These are phyloP conservation scores for Drosophila ustulata DNA, from an alignment of 2,888 invertebrate species.

Conservation along the genomic window DNA sequence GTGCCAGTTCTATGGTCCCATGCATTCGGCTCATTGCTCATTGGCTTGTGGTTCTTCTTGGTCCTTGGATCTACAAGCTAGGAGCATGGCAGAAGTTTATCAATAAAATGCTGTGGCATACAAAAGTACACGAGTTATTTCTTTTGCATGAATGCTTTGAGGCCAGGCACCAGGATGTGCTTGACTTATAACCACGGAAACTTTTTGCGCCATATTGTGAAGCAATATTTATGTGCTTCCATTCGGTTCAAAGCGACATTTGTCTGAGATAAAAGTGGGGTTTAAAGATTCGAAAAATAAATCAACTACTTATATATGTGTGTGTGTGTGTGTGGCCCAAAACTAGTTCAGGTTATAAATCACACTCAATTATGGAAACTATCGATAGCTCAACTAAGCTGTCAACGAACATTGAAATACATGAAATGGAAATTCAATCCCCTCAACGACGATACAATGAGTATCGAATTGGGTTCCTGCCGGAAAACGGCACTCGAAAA, in stretches of 20 bases:
- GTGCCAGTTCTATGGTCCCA: conserved; percentile 2
- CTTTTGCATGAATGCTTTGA: conserved; percentile 72
- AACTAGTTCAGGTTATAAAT: conserved; percentile 44
- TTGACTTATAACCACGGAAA: conserved; percentile 66
- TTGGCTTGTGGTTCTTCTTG: conserved; percentile 23
- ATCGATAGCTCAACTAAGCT: conserved; percentile 54
- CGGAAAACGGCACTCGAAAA: conserved; percentile 66
- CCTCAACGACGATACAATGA: background rate
- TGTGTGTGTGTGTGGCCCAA: background rate
- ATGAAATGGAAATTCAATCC: conserved; percentile 55
- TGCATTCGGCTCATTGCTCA: conserved; percentile 22
- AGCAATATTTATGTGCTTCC: conserved; percentile 53
- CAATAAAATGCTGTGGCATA: conserved; percentile 77
- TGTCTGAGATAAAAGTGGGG: conserved; percentile 28
- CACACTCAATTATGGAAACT: conserved; percentile 26
- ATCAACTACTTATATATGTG: conserved; percentile 2
- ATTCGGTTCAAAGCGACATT: conserved; percentile 39
- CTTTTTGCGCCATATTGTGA: conserved; percentile 59
- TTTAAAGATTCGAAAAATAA: conserved; percentile 25
- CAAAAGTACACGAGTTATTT: conserved; percentile 77
- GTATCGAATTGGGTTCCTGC: conserved; percentile 13
- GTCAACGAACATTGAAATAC: conserved; percentile 43
- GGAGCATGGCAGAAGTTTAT: conserved; percentile 65
- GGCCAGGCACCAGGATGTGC: conserved; percentile 54
- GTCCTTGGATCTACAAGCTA: conserved; percentile 45